Evolutionary conservation across 2,113 vertebrate species (phyloP).

Genomic region (Perca schrenkii): DNA sequence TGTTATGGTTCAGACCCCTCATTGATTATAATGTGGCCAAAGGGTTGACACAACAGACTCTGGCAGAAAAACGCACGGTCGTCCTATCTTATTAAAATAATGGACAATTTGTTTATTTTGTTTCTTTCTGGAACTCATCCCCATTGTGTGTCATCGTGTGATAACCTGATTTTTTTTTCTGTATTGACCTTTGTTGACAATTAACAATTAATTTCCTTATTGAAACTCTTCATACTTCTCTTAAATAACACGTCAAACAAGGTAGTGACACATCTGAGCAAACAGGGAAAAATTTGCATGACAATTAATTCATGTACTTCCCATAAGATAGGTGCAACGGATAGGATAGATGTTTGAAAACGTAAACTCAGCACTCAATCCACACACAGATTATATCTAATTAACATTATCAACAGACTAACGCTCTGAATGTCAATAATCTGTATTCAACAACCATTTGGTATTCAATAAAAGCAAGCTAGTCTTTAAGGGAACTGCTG

Average conservation of each 20-base stretch:
- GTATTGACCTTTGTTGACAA: not conserved
- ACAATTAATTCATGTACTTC: not conserved
- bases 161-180: not conserved
- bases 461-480: not conserved
- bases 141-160: not conserved
- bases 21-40: not conserved
- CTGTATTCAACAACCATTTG: not conserved
- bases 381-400: not conserved
- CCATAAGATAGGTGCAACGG: not conserved
- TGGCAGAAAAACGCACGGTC: not conserved
- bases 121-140: not conserved
- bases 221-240: slow-evolving; percentile 1
- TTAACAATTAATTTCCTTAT: slow-evolving; percentile 31
- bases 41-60: not conserved
- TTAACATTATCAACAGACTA: not conserved
- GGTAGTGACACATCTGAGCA: not conserved
- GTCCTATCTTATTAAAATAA: not conserved
- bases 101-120: too few species aligned
- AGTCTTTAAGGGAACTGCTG: not conserved
- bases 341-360: not conserved
- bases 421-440: not conserved
- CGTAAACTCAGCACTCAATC: not conserved
- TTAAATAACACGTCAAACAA: not conserved
- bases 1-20: not conserved
- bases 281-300: not conserved